Evolutionary conservation across 2,888 invertebrate genomes (phyloP), one percentile per base, ranked within the genome.

Genomic region (Raillietiella orientalis): DNA sequence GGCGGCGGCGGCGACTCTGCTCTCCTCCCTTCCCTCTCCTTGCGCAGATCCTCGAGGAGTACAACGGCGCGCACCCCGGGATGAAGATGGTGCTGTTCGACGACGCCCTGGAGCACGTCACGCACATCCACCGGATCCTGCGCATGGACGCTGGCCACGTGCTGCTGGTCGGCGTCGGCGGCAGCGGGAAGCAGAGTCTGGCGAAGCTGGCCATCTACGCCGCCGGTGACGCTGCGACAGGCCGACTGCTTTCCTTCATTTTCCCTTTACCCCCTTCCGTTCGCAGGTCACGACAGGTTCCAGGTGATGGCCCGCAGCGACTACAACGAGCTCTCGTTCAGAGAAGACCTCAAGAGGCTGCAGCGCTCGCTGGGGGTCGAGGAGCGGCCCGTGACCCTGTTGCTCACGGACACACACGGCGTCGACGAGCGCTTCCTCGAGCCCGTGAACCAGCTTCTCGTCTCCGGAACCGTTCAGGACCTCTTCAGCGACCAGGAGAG

Each of bases 41-140:
- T 21, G 16, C 21, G 2, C 36, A 70, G 66, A 72, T 82, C 33
- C 43, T 79, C 22, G 71, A 71, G 35, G 70, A 77, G 35, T 79
- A 69, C 46, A 71, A 70, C 41, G 75, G 75, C 35, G 57, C 58
- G 14, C 52, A 59, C 25, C 39, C 40, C 5, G 64, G 66, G 39
- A 54, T 82, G 50, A 63, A 61, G 14, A 55, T 84, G 33, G 77
- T 84, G 1, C 51, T 84, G 14, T 84, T 84, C 42, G 72, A 84
- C 40, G 79, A 82, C 41, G 82, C 77, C 21, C 47, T 84, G 26
- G 79, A 84, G 40, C 82, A 87, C 44, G 43, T 84, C 38, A 82
- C 75, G 0, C 56, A 82, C 23, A 59, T 77, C 8, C 79, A 82
- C 37, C 62, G 84, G 13, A 65, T 66, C 1, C 50, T 84, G 31